These are phyloP conservation scores for Adelges cooleyi DNA, from an alignment of 1,140 invertebrate species.

Conservation along the genomic window DNA sequence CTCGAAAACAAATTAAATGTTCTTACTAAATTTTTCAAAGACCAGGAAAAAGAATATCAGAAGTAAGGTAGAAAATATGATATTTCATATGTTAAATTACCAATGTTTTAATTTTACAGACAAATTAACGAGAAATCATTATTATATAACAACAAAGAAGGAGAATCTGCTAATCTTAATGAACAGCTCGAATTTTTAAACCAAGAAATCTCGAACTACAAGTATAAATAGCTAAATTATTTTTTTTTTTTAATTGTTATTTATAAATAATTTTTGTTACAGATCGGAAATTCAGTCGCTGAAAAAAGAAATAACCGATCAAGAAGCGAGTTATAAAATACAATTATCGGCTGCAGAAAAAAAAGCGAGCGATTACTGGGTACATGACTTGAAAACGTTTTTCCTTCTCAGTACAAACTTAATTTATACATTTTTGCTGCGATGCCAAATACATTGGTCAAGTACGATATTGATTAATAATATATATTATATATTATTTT, in stretches of 20 bases:
- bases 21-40: constrained; percentile 16
- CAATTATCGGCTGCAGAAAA: constrained; percentile 61
- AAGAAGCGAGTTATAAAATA: constrained; percentile 62
- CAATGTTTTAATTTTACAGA: constrained; percentile 4
- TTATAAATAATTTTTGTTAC: constrained; percentile 32
- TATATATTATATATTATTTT: constrained; percentile 21
- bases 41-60: constrained; percentile 19
- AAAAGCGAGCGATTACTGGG: constrained; percentile 37
- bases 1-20: constrained; percentile 3
- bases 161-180: constrained; percentile 15
- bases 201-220: constrained; percentile 18
- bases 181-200: constrained; percentile 5
- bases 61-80: neutral
- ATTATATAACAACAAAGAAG: neutral
- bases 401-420: no score
- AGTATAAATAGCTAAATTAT: neutral
- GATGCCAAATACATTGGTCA: no score
- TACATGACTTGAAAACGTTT: no score
- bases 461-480: neutral
- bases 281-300: constrained; percentile 59
- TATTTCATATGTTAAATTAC: neutral
- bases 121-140: constrained; percentile 5
- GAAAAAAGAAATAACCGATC: constrained; percentile 64
- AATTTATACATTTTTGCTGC: no score
- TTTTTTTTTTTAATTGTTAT: no score